Base-by-base conservation (phyloP, 2,113 vertebrate species). In the Pygoscelis adeliae region DNA sequence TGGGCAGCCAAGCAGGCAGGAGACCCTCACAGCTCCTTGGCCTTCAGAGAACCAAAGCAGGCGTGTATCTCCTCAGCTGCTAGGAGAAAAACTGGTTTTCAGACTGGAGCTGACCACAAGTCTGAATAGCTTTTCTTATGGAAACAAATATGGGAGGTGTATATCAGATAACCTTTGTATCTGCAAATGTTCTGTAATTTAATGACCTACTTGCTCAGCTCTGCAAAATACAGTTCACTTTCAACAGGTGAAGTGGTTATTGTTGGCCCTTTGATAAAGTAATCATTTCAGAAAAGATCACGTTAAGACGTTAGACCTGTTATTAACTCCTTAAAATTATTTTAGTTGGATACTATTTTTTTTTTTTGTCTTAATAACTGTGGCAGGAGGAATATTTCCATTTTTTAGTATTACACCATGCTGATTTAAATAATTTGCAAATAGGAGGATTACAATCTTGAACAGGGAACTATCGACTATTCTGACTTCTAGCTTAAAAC, bases 21-120 rank as follows among this genome's bases (percentile, higher is more conserved):
- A 52, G 62, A n/a, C 9, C 21, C 29, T 40, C 0, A 2, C 34
- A 78, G 34, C 13, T 40, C 26, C 65, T 8, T 13, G 49, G 30
- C 49, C 36, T 47, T 56, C 40, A 87, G 27, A 81, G 46, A 50
- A 66, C 17, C 12, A 44, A 23, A 83, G 36, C 6, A 29, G 2
- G 15, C 0, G 0, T 9, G 1, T 3, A 32, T 21, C 20, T 79
- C 25, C 90, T 55, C 56, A 18, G 38, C 12, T 32, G 23, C 44
- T 23, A 36, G 55, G 9, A 42, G 23, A 26, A 88, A 79, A 56
- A 30, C 5, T n/a, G 14, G 1, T 78, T 62, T 74, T 82, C 32
- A 47, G 20, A 26, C 6, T 29, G 32, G 25, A 89, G 18, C 59
- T 62, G 42, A 58, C 15, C 59, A 70, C 32, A n/a, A 26, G 4